These are phyloP conservation scores for Epizoanthus ramosus DNA, from an alignment of 92 coral and sea anemone species.

Conservation along the genomic window DNA sequence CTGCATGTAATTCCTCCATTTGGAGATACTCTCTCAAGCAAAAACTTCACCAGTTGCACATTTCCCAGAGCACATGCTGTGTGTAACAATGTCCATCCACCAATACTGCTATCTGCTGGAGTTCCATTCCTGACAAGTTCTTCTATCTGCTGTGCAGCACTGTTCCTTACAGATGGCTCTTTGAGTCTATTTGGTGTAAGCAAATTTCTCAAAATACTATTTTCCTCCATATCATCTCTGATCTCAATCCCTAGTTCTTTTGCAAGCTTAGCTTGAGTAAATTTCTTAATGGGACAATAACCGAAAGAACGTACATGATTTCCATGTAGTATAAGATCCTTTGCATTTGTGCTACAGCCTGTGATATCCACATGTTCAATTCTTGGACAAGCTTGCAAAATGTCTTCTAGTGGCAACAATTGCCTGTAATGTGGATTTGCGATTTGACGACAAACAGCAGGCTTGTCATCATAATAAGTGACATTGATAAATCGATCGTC, in stretches of 20 bases:
- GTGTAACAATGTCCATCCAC: constrained; percentile 6
- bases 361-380: background rate
- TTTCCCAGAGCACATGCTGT: constrained; percentile 15
- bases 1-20: constrained; percentile 5
- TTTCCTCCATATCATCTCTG: background rate
- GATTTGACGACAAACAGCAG: background rate
- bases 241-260: background rate
- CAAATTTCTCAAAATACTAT: background rate
- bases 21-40: background rate
- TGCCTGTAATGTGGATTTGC: background rate
- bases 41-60: constrained; percentile 2
- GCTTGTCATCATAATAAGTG: background rate
- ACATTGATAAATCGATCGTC: background rate
- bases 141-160: background rate
- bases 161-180: background rate
- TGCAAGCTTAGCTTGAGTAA: background rate
- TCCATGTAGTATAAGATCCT: background rate
- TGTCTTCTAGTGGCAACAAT: background rate
- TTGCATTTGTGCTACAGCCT: background rate
- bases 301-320: background rate
- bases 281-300: background rate
- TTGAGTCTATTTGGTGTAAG: background rate
- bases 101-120: constrained; percentile 6
- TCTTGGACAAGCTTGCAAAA: background rate
- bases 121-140: background rate